phyloP scores from a whole-genome alignment of 2,113 vertebrate genomes.

The Syngnathoides biaculeatus region DNA sequence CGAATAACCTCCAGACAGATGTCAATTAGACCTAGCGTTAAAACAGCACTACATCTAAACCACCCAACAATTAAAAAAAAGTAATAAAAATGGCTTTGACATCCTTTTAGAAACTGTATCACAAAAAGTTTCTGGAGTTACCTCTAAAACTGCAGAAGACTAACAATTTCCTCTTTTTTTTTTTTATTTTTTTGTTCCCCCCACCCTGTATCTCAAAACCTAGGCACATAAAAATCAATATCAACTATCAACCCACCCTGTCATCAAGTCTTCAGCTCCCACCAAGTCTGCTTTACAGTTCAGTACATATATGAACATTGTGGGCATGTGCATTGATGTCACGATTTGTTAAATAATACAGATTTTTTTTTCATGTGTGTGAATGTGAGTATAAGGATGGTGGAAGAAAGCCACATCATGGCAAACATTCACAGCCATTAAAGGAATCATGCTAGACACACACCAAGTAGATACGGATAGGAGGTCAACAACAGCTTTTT shows the following conservation, averaged over 20 bases:
- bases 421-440: conserved; percentile 56
- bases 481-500: not conserved
- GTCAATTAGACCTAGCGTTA: conserved; percentile 67
- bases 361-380: conserved; percentile 21
- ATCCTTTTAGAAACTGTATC: conserved; percentile 76
- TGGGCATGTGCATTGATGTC: conserved; percentile 30
- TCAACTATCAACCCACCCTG: conserved; percentile 19
- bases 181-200: conserved; percentile 25
- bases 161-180: conserved; percentile 36
- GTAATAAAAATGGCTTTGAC: conserved; percentile 79
- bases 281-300: conserved; percentile 56
- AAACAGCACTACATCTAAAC: conserved; percentile 68
- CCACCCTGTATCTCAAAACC: too few relatives aligned
- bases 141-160: conserved; percentile 63
- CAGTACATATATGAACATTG: conserved; percentile 56
- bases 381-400: conserved; percentile 43
- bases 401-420: conserved; percentile 47
- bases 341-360: conserved; percentile 16
- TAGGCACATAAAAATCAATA: conserved; percentile 74
- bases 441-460: conserved; percentile 63
- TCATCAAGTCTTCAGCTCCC: conserved; percentile 49
- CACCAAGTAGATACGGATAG: not conserved
- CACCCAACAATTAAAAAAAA: conserved; percentile 52
- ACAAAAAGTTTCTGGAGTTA: conserved; percentile 66
- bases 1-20: conserved; percentile 62